Conservation (phyloP, 1,140 invertebrate genomes). For the Danaus plexippus region DNA sequence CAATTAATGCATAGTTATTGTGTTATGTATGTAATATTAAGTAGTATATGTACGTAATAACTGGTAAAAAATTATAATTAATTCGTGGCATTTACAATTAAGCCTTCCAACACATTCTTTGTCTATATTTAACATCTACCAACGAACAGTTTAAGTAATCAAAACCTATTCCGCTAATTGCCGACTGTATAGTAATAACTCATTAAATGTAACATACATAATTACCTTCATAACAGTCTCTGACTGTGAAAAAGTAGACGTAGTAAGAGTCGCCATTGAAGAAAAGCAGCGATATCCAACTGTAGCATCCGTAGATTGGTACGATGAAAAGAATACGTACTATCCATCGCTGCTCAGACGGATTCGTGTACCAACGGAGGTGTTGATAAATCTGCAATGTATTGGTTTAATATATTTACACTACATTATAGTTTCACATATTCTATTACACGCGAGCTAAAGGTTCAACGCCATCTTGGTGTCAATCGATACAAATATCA, state of each 20-base stretch:
- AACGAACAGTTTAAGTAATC: too few relatives aligned
- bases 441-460: too few relatives aligned
- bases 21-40: too few relatives aligned
- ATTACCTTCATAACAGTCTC: conserved; percentile 98
- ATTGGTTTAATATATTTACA: not conserved
- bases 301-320: conserved; percentile 98
- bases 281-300: conserved; percentile 97
- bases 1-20: too few relatives aligned
- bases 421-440: too few relatives aligned
- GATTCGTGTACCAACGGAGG: conserved; percentile 93
- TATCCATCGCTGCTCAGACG: conserved; percentile 99
- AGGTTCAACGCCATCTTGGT: too few relatives aligned
- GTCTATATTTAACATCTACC: too few relatives aligned
- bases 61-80: too few relatives aligned
- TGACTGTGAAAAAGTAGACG: conserved; percentile 98
- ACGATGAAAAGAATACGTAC: conserved; percentile 99
- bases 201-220: not conserved
- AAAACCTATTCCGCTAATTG: not conserved
- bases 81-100: too few relatives aligned
- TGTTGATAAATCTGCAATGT: conserved; percentile 94
- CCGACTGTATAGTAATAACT: not conserved
- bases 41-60: too few relatives aligned
- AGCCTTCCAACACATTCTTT: too few relatives aligned
- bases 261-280: conserved; percentile 99
- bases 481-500: too few relatives aligned